Evolutionary conservation across 2,888 invertebrate species (phyloP).

Genomic region (Limnephilus marmoratus): DNA sequence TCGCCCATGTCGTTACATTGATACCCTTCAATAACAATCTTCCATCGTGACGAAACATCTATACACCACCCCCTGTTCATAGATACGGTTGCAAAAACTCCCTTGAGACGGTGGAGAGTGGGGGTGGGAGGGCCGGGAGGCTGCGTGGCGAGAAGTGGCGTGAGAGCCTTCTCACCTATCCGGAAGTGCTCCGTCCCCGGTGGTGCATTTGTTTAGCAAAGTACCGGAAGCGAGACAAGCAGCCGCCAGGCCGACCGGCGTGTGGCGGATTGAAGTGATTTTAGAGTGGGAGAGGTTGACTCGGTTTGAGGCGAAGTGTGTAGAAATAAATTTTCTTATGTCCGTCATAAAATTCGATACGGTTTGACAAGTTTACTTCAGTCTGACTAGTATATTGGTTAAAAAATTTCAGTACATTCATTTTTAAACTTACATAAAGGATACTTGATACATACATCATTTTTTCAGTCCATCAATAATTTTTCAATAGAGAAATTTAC

Average conservation of each 20-base stretch:
- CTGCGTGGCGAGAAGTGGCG: slow-evolving; percentile 47
- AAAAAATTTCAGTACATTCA: not conserved
- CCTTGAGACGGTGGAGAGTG: not conserved
- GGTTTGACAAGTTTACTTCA: not conserved
- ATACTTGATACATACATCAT: no score
- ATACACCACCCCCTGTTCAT: not conserved
- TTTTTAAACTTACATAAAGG: not conserved
- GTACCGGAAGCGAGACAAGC: slow-evolving; percentile 9
- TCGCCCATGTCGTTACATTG: not conserved
- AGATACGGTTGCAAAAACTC: not conserved
- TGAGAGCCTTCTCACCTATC: slow-evolving; percentile 35
- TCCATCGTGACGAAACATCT: no score
- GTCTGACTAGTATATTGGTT: not conserved
- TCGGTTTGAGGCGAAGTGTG: not conserved
- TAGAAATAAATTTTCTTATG: not conserved
- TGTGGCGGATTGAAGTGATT: slow-evolving; percentile 1
- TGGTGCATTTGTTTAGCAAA: slow-evolving; percentile 17
- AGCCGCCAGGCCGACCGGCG: not conserved
- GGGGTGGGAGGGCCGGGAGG: not conserved
- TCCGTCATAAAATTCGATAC: not conserved
- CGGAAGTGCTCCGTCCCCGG: slow-evolving; percentile 47
- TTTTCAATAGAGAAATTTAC: no score
- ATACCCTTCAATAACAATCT: not conserved
- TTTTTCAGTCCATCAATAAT: no score
- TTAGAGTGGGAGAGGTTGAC: not conserved